phyloP scores from a whole-genome alignment of 1,140 invertebrate species.

The Diachasmimorpha longicaudata region DNA sequence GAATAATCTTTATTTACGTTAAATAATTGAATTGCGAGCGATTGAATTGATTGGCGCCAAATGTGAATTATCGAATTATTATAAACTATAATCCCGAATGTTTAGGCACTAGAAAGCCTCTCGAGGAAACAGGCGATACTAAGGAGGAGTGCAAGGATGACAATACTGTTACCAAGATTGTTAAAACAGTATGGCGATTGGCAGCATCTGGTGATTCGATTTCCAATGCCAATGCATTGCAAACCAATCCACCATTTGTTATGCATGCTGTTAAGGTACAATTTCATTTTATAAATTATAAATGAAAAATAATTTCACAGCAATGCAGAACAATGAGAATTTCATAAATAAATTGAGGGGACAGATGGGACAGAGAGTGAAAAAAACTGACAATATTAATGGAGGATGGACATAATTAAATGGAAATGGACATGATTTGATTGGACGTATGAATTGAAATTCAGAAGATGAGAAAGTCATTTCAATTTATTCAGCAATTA shows the following conservation, averaged over 20 bases:
- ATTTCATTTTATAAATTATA: constrained; percentile 44
- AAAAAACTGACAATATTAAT: not conserved
- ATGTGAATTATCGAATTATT: not conserved
- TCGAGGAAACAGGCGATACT: constrained; percentile 42
- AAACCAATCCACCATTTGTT: constrained; percentile 57
- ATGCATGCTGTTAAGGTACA: constrained; percentile 61
- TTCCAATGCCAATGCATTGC: constrained; percentile 47
- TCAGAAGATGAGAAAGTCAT: no score
- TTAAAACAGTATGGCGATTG: constrained; percentile 50
- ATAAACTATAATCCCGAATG: constrained; percentile 45
- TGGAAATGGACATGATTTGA: no score
- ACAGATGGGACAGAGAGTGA: not conserved
- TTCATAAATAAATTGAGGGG: not conserved
- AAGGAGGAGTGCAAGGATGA: constrained; percentile 35
- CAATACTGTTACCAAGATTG: constrained; percentile 42
- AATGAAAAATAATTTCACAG: constrained; percentile 28
- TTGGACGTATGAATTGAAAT: no score
- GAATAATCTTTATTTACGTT: not conserved
- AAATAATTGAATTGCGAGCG: not conserved
- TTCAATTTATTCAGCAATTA: no score
- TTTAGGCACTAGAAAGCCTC: constrained; percentile 57
- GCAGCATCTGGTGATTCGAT: constrained; percentile 48
- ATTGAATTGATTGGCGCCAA: not conserved
- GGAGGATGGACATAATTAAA: no score
- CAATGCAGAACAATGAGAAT: not conserved